These are phyloP conservation scores for Lontra canadensis DNA, from an alignment of 2,113 vertebrate genomes.

Conservation along the genomic window DNA sequence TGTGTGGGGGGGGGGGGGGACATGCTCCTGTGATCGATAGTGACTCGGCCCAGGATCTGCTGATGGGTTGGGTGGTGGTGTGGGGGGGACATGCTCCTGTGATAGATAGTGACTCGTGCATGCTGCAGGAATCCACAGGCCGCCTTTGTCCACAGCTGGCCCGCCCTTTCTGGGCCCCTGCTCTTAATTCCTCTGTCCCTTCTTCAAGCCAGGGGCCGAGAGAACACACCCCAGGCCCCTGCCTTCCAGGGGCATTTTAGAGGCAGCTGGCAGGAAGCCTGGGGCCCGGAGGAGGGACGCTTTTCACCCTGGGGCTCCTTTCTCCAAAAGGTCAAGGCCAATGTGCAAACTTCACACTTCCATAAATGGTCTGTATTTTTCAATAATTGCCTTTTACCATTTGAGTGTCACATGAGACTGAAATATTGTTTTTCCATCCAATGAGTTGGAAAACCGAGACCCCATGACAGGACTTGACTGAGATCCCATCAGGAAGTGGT, in stretches of 20 bases:
- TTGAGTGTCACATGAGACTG: not conserved
- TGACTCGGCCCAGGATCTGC: not conserved
- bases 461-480: not conserved
- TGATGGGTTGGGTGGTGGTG: not conserved
- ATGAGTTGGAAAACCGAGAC: not conserved
- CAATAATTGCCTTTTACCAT: not conserved
- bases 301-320: not conserved
- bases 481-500: not conserved
- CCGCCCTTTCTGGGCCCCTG: not conserved
- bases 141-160: not conserved
- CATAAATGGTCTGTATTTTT: not conserved
- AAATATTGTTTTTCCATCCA: not conserved
- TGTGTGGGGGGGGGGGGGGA: not conserved
- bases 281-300: not conserved
- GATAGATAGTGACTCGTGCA: not conserved
- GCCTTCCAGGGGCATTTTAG: not conserved
- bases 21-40: not conserved
- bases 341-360: not conserved
- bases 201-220: not conserved
- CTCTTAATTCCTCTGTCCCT: not conserved
- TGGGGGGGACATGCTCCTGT: not conserved
- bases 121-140: fast-evolving
- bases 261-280: not conserved
- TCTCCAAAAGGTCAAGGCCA: not conserved
- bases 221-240: not conserved